Conservation (phyloP, 1,140 invertebrate genomes). For the Pogonomyrmex barbatus region DNA sequence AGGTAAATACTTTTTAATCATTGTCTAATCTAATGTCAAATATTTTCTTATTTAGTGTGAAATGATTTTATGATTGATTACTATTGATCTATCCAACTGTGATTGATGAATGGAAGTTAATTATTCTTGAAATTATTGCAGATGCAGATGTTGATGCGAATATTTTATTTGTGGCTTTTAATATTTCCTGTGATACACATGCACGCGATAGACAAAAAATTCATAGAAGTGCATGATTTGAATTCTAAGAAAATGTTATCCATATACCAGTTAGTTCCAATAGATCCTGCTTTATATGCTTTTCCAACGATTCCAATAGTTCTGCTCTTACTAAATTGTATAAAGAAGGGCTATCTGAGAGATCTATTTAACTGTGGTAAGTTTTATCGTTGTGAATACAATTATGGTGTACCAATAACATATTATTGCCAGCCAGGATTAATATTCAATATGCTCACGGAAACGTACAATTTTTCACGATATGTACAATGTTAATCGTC, state of each 20-base stretch:
- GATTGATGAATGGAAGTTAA: neutral
- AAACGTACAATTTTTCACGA: slow-evolving; percentile 22
- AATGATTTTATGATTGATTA: neutral
- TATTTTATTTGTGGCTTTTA: neutral
- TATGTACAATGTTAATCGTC: slow-evolving; percentile 51
- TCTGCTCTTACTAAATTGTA: slow-evolving; percentile 44
- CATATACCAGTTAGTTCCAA: slow-evolving; percentile 15
- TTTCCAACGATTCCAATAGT: slow-evolving; percentile 47
- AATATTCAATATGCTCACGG: slow-evolving; percentile 36
- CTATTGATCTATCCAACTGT: neutral
- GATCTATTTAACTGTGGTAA: slow-evolving; percentile 65
- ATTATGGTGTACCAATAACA: neutral
- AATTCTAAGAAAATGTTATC: neutral
- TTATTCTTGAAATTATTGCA: slow-evolving; percentile 27
- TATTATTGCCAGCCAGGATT: slow-evolving; percentile 52
- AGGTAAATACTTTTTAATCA: no score
- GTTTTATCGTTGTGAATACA: slow-evolving; percentile 53
- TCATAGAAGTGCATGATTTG: slow-evolving; percentile 31
- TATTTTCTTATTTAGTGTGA: no score
- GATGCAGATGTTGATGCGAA: slow-evolving; percentile 53
- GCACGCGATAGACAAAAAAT: neutral
- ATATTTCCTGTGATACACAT: neutral
- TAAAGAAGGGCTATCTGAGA: slow-evolving; percentile 40
- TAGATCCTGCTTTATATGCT: slow-evolving; percentile 55
- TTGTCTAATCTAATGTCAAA: no score